These are phyloP conservation scores for Propithecus deckenii DNA, from an alignment of 2,797 vertebrate genomes.

Conservation along the genomic window DNA sequence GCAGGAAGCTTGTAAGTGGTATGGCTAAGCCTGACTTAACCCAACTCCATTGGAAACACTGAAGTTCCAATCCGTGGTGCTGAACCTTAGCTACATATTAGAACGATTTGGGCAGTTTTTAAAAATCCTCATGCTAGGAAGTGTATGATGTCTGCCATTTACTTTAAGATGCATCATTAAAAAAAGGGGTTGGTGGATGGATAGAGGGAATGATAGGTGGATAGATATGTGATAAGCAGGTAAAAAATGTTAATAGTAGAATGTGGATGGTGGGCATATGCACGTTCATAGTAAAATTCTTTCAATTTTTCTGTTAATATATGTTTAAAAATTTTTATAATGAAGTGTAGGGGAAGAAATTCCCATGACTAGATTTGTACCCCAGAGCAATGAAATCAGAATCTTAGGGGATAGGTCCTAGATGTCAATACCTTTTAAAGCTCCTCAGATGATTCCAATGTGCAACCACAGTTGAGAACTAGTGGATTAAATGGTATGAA, in stretches of 20 bases:
- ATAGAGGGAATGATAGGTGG: not conserved
- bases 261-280: not conserved
- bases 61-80: not conserved
- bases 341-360: not conserved
- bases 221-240: not conserved
- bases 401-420: not conserved
- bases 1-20: not conserved
- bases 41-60: not conserved
- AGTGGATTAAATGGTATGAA: not conserved
- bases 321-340: not conserved
- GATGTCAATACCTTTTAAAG: not conserved
- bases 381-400: not conserved
- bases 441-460: not conserved
- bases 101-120: not conserved
- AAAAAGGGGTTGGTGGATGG: not conserved
- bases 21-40: not conserved
- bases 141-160: not conserved
- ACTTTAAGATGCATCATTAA: not conserved
- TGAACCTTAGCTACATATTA: not conserved
- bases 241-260: not conserved
- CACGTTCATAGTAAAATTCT: no score
- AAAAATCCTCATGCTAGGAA: not conserved
- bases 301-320: not conserved
- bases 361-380: not conserved
- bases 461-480: not conserved